phyloP scores from a whole-genome alignment of 2,888 invertebrate species.

The Mimas tiliae region DNA sequence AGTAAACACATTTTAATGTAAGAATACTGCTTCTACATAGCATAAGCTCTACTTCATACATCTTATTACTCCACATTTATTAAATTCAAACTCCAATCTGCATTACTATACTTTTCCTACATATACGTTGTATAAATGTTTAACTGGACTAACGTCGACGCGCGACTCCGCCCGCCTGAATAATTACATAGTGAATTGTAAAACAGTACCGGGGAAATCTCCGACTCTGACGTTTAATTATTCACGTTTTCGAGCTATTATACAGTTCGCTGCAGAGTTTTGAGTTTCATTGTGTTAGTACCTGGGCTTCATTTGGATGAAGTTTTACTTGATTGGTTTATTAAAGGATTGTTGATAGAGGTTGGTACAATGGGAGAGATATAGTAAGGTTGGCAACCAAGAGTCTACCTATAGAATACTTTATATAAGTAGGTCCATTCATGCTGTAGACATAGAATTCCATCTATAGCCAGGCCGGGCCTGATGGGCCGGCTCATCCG shows the following conservation, averaged over 20 bases:
- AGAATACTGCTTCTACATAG: no score
- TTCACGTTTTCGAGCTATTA: slow-evolving; percentile 13
- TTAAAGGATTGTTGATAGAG: background rate
- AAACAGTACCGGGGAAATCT: slow-evolving; percentile 20
- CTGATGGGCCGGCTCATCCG: no score
- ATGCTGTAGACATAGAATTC: no score
- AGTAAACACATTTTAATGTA: no score
- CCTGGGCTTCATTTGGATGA: slow-evolving; percentile 8
- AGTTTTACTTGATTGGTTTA: background rate
- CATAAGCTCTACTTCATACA: no score
- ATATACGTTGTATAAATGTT: slow-evolving; percentile 15
- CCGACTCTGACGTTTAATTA: slow-evolving; percentile 18
- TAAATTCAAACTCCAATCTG: background rate
- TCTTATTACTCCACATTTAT: background rate
- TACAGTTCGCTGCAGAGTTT: slow-evolving; percentile 14
- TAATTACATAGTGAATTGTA: slow-evolving; percentile 27
- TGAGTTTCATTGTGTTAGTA: slow-evolving; percentile 21
- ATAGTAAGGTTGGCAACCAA: no score
- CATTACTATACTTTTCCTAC: background rate
- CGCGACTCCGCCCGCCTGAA: slow-evolving; percentile 25
- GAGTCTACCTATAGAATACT: no score
- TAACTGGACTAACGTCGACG: slow-evolving; percentile 20
- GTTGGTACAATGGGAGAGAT: no score
- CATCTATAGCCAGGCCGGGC: no score
- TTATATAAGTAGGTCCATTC: no score